Base-by-base conservation (phyloP, 2,888 invertebrate species). In the Arrhopalites spinosus region DNA sequence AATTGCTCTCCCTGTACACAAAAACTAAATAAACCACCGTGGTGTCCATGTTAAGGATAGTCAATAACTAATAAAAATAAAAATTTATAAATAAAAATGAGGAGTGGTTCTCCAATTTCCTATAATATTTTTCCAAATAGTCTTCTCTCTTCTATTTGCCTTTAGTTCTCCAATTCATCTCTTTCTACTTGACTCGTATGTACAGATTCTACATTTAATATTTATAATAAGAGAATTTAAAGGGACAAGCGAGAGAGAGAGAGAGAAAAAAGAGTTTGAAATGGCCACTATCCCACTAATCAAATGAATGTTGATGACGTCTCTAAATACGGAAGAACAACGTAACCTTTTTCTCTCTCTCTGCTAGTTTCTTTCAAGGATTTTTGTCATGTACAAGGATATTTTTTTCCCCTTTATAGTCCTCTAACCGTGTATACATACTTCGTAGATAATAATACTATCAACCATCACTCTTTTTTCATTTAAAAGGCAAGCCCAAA, bases 401-500 rank as follows among this genome's bases (percentile, higher is more conserved):
- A n/a, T n/a, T 59, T 71, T 71, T 71, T 17, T 30, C 43, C 23
- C 43, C 43, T 15, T 8, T 70, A 43, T 29, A 1, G 59, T 53
- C 7, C n/a, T 30, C 45, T 25, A 53, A 23, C 3, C 3, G 15
- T 17, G 15, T 53, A 53, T 17, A 53, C 53, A 53, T 17, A 29
- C n/a, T n/a, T n/a, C n/a, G n/a, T n/a, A n/a, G n/a, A n/a, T n/a
- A 29, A 64, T 64, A 64, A n/a, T 59, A 66, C 36, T 64, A n/a
- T 30, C 45, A 66, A 61, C 20, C 30, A 27, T 23, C 23, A 23
- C 8, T 15, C 20, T 43, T 71, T 59, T n/a, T n/a, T n/a, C n/a
- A n/a, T n/a, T 61, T 59, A 71, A 71, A 71, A 71, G 71, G 71
- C 59, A 71, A 71, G 56, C 59, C 71, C 61, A 71, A 71, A 71